These are phyloP conservation scores for Platanista minor DNA, from an alignment of 2,113 vertebrate species.

Conservation along the genomic window DNA sequence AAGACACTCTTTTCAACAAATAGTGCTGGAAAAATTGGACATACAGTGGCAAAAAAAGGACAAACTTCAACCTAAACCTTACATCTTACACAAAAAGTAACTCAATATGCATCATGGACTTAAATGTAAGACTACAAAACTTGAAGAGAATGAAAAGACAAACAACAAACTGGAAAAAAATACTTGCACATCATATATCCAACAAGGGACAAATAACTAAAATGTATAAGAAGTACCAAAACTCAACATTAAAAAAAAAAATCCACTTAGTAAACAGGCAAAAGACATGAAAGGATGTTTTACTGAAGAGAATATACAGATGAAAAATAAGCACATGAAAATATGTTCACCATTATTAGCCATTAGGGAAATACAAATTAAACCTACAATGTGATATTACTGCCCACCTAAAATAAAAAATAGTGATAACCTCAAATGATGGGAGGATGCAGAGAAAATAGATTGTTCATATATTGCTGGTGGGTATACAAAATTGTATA, in stretches of 20 bases:
- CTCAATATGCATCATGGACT: background rate
- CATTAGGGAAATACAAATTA: background rate
- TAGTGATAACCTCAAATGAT: background rate
- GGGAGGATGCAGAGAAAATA: background rate
- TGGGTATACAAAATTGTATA: background rate
- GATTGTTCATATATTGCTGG: background rate
- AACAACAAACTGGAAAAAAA: background rate
- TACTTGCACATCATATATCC: background rate
- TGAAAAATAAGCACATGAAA: background rate
- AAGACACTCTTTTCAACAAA: background rate
- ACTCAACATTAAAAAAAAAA: background rate
- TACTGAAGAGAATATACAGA: background rate
- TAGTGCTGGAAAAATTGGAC: background rate
- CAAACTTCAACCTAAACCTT: background rate
- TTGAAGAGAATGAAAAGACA: background rate
- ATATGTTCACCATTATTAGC: background rate
- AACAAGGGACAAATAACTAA: background rate
- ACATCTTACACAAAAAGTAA: background rate
- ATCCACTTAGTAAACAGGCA: background rate
- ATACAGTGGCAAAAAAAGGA: background rate
- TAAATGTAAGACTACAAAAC: background rate
- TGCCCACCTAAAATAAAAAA: background rate
- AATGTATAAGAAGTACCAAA: background rate
- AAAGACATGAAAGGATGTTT: background rate
- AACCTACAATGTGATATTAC: background rate